Conservation (phyloP, 2,113 vertebrate species). For the Ursus arctos region DNA sequence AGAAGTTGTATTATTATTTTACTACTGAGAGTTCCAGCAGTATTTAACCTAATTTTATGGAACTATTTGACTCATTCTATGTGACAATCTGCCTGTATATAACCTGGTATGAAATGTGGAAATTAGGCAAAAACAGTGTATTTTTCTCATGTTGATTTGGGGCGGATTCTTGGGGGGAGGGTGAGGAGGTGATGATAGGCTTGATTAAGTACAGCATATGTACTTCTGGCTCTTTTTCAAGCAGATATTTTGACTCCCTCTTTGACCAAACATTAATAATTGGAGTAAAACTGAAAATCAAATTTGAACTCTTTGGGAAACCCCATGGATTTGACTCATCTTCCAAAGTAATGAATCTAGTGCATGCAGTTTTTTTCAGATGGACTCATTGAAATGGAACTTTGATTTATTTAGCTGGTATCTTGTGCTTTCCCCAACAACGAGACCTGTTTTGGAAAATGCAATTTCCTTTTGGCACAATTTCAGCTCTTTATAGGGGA, state of each 20-base stretch:
- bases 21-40: background rate
- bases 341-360: slow-evolving; percentile 61
- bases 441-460: slow-evolving; percentile 55
- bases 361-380: slow-evolving; percentile 44
- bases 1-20: slow-evolving; percentile 19
- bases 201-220: background rate
- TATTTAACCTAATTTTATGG: background rate
- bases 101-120: background rate
- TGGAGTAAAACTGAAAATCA: slow-evolving; percentile 59
- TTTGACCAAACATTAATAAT: slow-evolving; percentile 64
- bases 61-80: background rate
- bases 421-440: slow-evolving; percentile 56
- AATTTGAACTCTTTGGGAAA: slow-evolving; percentile 45
- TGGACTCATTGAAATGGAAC: slow-evolving; percentile 46
- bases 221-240: slow-evolving; percentile 45
- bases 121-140: background rate
- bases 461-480: slow-evolving; percentile 72
- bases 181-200: background rate
- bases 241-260: slow-evolving; percentile 44
- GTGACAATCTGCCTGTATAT: background rate
- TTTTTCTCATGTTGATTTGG: background rate
- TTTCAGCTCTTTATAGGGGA: slow-evolving; percentile 54
- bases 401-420: slow-evolving; percentile 68
- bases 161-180: background rate
- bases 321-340: slow-evolving; percentile 57